These are phyloP conservation scores for Drosophila setosimentum DNA, from an alignment of 2,888 invertebrate species.

Conservation along the genomic window DNA sequence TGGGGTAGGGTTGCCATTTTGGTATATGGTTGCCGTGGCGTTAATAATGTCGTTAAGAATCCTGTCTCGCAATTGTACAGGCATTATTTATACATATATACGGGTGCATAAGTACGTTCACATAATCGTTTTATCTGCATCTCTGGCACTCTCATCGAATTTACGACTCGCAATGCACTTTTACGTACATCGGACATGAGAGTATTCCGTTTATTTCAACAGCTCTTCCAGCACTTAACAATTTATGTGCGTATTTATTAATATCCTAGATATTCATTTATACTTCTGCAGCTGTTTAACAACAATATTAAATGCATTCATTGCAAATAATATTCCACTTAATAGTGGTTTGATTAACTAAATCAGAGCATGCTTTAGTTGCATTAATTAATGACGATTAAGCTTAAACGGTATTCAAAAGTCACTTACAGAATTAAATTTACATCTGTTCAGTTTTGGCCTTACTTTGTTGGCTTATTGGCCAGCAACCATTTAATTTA, in stretches of 20 bases:
- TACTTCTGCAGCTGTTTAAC: neutral
- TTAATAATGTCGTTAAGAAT: conserved; percentile 68
- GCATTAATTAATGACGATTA: no score
- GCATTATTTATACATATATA: conserved; percentile 4
- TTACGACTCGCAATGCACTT: conserved; percentile 17
- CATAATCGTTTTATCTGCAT: conserved; percentile 6
- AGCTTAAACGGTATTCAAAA: neutral
- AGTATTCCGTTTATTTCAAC: conserved; percentile 21
- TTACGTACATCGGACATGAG: conserved; percentile 1
- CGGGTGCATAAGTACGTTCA: neutral
- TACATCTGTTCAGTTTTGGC: no score
- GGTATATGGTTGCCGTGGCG: conserved; percentile 22
- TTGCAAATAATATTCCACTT: neutral
- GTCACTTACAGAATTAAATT: no score
- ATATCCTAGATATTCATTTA: neutral
- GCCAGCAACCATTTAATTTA: neutral
- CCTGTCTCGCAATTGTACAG: conserved; percentile 41
- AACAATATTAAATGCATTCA: neutral
- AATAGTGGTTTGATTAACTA: neutral
- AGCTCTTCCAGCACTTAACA: conserved; percentile 15
- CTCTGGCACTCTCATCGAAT: conserved; percentile 15
- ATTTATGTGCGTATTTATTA: conserved; percentile 14
- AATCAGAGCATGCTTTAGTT: neutral
- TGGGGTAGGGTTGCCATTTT: conserved; percentile 11
- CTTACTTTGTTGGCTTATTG: neutral